phyloP scores from a whole-genome alignment of 2,113 vertebrate genomes.

The Gobius niger region DNA sequence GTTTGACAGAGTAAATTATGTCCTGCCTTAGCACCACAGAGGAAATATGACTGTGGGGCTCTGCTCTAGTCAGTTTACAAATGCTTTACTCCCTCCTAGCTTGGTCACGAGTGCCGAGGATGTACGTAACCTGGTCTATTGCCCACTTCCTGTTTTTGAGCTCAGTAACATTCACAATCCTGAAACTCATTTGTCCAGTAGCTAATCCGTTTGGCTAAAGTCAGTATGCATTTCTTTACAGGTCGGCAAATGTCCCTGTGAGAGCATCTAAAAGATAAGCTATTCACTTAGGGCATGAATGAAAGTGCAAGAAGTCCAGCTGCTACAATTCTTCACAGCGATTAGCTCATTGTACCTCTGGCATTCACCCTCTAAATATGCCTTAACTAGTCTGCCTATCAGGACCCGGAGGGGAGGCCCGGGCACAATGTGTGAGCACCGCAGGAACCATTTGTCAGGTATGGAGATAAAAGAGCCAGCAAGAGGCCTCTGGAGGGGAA shows the following conservation, averaged over 20 bases:
- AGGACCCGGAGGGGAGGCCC: constrained; percentile 48
- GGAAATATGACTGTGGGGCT: constrained; percentile 61
- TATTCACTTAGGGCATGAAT: constrained; percentile 51
- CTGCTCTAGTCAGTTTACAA: constrained; percentile 66
- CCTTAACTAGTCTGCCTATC: constrained; percentile 45
- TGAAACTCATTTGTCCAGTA: constrained; percentile 26
- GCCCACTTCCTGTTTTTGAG: neutral
- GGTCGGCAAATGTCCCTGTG: neutral
- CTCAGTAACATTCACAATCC: constrained; percentile 11
- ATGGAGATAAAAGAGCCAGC: constrained; percentile 58
- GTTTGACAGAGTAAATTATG: constrained; percentile 74
- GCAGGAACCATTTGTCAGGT: constrained; percentile 58
- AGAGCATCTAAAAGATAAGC: constrained; percentile 29
- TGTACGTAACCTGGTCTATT: neutral
- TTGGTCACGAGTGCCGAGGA: no score
- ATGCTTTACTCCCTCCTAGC: constrained; percentile 65
- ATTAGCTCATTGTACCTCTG: constrained; percentile 75
- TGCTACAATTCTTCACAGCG: constrained; percentile 74
- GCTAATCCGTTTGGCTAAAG: neutral
- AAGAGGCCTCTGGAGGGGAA: constrained; percentile 40
- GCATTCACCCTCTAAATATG: constrained; percentile 74
- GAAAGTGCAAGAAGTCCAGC: constrained; percentile 57
- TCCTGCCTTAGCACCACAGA: constrained; percentile 73
- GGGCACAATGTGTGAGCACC: constrained; percentile 44
- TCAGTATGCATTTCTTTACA: neutral